These are phyloP conservation scores for Drosophila fuyamai DNA, from an alignment of 1,140 invertebrate species.

Conservation along the genomic window DNA sequence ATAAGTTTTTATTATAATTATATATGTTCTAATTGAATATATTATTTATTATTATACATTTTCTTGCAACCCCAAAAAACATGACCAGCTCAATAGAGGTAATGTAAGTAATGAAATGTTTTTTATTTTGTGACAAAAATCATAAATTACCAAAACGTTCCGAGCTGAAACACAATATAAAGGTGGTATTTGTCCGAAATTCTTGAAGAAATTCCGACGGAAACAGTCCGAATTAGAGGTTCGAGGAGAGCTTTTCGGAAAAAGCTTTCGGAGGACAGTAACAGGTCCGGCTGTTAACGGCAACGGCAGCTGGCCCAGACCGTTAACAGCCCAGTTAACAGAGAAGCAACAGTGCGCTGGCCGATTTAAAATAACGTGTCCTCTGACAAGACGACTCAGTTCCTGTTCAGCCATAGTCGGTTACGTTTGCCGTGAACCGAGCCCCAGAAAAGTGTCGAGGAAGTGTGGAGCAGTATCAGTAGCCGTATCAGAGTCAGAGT, in stretches of 20 bases:
- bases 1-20: too few species aligned
- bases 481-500: conserved; percentile 3
- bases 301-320: conserved; percentile 4
- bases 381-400: conserved; percentile 58
- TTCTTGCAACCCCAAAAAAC: too few species aligned
- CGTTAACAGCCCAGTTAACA: conserved; percentile 13
- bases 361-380: conserved; percentile 58
- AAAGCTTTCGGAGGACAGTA: conserved; percentile 36
- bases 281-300: conserved; percentile 21
- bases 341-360: conserved; percentile 40
- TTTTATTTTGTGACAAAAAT: too few species aligned
- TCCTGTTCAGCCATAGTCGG: conserved; percentile 78
- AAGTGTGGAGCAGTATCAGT: conserved; percentile 6
- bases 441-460: conserved; percentile 38
- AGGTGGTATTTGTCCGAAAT: too few species aligned
- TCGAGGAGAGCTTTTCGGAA: conserved; percentile 2
- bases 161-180: too few species aligned
- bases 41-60: too few species aligned
- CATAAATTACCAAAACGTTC: too few species aligned
- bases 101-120: too few species aligned
- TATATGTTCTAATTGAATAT: too few species aligned
- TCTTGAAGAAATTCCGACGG: too few species aligned
- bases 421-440: conserved; percentile 63
- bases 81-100: too few species aligned
- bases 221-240: too few species aligned